Percentiles rank a stretch among this genome's conserved stretches.
Conservation (phyloP, 2,797 vertebrate species). For the Triplophysa bombifrons region DNA sequence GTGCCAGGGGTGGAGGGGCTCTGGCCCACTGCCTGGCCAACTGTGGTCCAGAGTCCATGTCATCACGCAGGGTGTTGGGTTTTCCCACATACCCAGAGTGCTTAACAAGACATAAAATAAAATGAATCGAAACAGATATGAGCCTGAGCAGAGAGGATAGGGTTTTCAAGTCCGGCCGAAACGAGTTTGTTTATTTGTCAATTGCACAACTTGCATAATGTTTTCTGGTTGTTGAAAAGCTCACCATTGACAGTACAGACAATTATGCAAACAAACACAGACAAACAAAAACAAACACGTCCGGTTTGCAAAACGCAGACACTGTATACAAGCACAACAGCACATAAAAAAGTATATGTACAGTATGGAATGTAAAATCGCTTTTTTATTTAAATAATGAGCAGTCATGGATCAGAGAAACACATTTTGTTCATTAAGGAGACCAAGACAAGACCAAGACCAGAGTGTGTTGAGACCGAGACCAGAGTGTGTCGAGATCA, state of each 20-base stretch:
- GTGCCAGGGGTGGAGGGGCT: conserved; percentile 25
- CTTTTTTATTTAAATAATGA: neutral
- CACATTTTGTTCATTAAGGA: neutral
- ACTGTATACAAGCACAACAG: neutral
- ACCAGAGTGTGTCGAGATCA: too few relatives aligned
- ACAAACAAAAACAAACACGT: neutral
- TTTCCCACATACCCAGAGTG: conserved; percentile 51
- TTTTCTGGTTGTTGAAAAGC: conserved; percentile 8
- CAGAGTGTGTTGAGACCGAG: too few relatives aligned
- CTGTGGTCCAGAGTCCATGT: conserved; percentile 40
- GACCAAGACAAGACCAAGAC: too few relatives aligned
- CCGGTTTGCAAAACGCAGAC: conserved; percentile 2
- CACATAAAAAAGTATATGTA: neutral
- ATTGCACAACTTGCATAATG: conserved; percentile 12
- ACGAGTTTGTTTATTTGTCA: conserved; percentile 39
- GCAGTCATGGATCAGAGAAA: neutral
- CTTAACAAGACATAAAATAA: conserved; percentile 58
- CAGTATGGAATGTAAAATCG: neutral
- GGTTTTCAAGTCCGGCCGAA: neutral
- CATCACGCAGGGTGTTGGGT: conserved; percentile 45
- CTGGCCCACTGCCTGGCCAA: conserved; percentile 41
- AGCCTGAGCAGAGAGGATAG: conserved; percentile 31
- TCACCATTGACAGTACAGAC: conserved; percentile 20
- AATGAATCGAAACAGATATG: conserved; percentile 62
- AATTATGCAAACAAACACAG: conserved; percentile 14